Conservation (phyloP, 1,140 invertebrate species). For the Ericerus pela region DNA sequence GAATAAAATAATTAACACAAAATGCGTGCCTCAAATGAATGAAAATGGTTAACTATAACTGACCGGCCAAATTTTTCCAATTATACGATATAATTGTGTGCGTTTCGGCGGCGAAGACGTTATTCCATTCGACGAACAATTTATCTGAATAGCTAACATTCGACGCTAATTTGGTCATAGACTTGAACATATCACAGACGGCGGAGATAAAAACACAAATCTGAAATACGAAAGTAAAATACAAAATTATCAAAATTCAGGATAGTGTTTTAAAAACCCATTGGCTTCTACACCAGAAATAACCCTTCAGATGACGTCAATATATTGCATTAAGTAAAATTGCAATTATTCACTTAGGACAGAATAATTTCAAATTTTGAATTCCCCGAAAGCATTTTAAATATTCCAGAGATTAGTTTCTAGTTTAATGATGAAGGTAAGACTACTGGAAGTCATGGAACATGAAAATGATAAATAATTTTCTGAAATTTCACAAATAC, state of each 20-base stretch:
- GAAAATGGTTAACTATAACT: neutral
- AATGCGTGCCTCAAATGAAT: neutral
- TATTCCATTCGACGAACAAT: constrained; percentile 3
- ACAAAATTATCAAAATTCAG: neutral
- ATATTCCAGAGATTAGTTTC: no score
- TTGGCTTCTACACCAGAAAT: no score
- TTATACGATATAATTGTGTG: constrained; percentile 6
- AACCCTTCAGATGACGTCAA: no score
- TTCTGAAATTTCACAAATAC: no score
- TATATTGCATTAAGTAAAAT: no score
- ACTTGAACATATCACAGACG: constrained; percentile 6
- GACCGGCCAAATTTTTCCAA: constrained; percentile 1
- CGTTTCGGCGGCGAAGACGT: neutral
- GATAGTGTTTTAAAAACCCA: neutral
- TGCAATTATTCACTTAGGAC: no score
- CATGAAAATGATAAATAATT: no score
- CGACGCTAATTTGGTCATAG: constrained; percentile 2
- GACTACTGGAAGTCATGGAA: no score
- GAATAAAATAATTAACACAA: neutral
- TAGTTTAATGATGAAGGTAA: no score
- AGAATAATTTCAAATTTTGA: no score
- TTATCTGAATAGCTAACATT: constrained; percentile 1
- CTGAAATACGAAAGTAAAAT: neutral
- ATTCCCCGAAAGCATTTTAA: no score
- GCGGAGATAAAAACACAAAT: constrained; percentile 1